Evolutionary conservation across 53 echinoderm and acorn worm species (phyloP).

Genomic region (Actinopyga echinites): DNA sequence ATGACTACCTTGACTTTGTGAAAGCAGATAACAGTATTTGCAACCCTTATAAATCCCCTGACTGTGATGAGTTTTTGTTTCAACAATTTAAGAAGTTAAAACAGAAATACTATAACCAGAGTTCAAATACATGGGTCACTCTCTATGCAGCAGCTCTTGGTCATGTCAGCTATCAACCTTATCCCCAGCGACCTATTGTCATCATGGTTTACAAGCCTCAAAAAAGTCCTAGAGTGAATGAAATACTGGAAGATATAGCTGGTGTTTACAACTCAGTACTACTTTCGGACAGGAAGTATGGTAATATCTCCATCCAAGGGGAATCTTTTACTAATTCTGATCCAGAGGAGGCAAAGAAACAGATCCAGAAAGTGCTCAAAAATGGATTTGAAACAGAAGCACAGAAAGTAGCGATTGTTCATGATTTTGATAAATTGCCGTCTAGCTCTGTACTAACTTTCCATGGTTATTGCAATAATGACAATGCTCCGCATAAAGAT

Average conservation of each 20-base stretch:
- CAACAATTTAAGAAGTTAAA: too few species aligned
- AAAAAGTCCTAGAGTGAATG: background rate
- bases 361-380: background rate
- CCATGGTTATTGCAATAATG: constrained; percentile 88
- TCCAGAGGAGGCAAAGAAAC: background rate
- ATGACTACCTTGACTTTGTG: too few species aligned
- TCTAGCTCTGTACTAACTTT: constrained; percentile 79
- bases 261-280: background rate
- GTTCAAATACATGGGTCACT: too few species aligned
- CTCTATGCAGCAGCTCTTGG: background rate
- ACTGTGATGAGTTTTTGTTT: too few species aligned
- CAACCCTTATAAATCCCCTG: too few species aligned
- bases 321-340: background rate
- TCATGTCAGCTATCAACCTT: background rate
- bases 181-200: too few species aligned
- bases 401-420: constrained; percentile 57
- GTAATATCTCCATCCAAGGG: background rate
- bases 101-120: too few species aligned
- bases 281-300: background rate
- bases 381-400: background rate
- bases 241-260: background rate
- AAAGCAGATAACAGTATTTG: too few species aligned
- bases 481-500: constrained; percentile 79
- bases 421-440: too few species aligned
- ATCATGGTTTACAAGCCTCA: background rate